phyloP scores from a whole-genome alignment of 2,888 invertebrate species.

The Megastigmus dorsalis region DNA sequence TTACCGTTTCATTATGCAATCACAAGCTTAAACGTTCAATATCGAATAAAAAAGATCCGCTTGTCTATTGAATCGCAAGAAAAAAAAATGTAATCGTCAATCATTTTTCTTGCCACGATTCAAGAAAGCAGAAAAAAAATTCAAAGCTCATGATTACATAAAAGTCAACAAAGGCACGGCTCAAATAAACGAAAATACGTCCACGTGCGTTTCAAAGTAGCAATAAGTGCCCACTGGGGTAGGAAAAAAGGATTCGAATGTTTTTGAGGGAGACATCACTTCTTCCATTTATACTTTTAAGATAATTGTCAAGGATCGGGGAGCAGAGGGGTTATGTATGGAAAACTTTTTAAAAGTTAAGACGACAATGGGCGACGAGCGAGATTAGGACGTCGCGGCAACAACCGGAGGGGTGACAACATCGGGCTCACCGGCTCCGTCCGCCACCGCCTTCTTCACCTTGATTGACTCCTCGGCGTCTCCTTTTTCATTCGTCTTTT shows the following conservation, averaged over 20 bases:
- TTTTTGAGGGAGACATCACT: constrained; percentile 51
- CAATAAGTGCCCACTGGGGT: background rate
- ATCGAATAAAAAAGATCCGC: background rate
- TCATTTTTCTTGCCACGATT: background rate
- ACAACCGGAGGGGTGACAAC: constrained; percentile 70
- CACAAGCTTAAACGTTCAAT: background rate
- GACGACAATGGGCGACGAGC: constrained; percentile 41
- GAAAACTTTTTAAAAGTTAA: constrained; percentile 58
- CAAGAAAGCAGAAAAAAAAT: constrained; percentile 13
- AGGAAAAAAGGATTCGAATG: constrained; percentile 23
- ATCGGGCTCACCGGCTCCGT: constrained; percentile 70
- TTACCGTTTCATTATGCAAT: background rate
- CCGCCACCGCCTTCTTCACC: constrained; percentile 70
- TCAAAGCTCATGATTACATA: background rate
- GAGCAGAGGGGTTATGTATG: constrained; percentile 40
- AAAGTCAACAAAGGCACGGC: background rate
- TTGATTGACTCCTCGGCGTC: constrained; percentile 66
- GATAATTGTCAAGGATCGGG: constrained; percentile 65
- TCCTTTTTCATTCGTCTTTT: constrained; percentile 65
- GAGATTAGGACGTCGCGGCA: constrained; percentile 73
- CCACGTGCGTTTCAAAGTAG: background rate
- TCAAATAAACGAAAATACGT: constrained; percentile 4
- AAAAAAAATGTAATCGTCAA: background rate
- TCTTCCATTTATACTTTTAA: constrained; percentile 62
- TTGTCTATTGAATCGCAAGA: background rate